These are phyloP conservation scores for Bombus affinis DNA, from an alignment of 1,140 invertebrate species.

Conservation along the genomic window DNA sequence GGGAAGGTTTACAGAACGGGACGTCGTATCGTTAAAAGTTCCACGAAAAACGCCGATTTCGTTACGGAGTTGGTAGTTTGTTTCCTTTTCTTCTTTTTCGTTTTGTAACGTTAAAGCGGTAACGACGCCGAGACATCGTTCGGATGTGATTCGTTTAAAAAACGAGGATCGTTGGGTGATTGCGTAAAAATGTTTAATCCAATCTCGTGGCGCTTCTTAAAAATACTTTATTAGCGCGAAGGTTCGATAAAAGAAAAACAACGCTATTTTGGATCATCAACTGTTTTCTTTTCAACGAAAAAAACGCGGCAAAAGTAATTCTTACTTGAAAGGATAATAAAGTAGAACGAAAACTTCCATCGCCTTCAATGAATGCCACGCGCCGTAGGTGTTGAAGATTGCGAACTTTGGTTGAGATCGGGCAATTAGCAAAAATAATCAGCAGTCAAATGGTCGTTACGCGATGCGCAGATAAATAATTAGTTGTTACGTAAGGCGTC, in stretches of 20 bases:
- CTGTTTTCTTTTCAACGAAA: too few relatives aligned
- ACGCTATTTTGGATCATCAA: too few relatives aligned
- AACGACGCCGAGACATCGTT: neutral
- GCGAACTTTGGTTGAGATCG: neutral
- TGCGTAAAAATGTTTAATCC: neutral
- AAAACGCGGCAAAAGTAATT: neutral
- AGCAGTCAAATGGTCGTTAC: neutral
- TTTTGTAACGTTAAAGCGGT: neutral
- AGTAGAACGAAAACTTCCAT: neutral
- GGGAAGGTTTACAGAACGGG: neutral
- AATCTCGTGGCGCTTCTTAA: neutral
- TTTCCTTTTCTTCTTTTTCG: too few relatives aligned
- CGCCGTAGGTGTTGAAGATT: neutral
- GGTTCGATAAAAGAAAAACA: too few relatives aligned
- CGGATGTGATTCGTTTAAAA: neutral
- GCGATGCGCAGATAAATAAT: conserved; percentile 43
- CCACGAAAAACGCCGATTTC: neutral
- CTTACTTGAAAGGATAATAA: neutral
- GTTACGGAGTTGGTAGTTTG: neutral
- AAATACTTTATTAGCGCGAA: neutral
- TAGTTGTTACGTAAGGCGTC: conserved; percentile 43
- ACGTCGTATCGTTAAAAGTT: conserved; percentile 10
- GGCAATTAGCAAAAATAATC: conserved; percentile 21
- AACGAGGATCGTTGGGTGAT: neutral
- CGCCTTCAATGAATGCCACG: too few relatives aligned